Base-by-base conservation (phyloP, 1,140 invertebrate genomes). In the Nephila pilipes region DNA sequence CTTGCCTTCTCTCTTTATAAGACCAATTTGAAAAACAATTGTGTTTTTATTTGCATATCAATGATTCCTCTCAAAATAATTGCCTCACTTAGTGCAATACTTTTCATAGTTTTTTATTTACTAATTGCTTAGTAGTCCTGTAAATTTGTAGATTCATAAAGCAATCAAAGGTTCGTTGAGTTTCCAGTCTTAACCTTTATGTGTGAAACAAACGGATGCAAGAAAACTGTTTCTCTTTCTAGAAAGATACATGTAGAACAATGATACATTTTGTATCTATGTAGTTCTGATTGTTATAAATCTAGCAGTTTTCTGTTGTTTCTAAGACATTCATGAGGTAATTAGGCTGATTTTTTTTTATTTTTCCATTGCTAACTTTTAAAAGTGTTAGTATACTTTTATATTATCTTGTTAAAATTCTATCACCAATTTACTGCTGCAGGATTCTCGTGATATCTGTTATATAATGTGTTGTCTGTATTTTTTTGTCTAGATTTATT, bases 1-100 rank as follows among this genome's bases (percentile, higher is more conserved):
- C 90, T 85, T 91, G 90, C 90, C 90, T 91, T 91, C 90, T 91
- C 90, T 91, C 90, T 60, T 85, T 63, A 91, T 55, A 57, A 91
- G 90, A 91, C 90, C 54, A 91, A 91, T 83, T 60, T 91, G 69
- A 83, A 91, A 91, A 83, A 54, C 69, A 29, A 89, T 89, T 89
- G 38, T 65, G 75, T 91, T 29, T 90, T 90, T 91, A 80, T 91
- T 85, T 85, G 79, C 90, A 91, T 91, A 91, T 91, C 90, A 91
- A 60, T 32, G 60, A 87, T 87, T 38, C 57, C 55, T 55, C 32
- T 91, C 63, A 85, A 91, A 91, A 90, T 90, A 80, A 22, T 80
- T 87, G 55, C 57, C 85, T 65, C 85, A 80, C 88, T 58, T 75
- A 80, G 54, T 90, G 54, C 65, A 90, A 90, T 87, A 80, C 75